Evolutionary conservation across 2,888 invertebrate genomes (phyloP), one percentile per base, ranked within the genome.

Genomic region (Strigamia maritima): DNA sequence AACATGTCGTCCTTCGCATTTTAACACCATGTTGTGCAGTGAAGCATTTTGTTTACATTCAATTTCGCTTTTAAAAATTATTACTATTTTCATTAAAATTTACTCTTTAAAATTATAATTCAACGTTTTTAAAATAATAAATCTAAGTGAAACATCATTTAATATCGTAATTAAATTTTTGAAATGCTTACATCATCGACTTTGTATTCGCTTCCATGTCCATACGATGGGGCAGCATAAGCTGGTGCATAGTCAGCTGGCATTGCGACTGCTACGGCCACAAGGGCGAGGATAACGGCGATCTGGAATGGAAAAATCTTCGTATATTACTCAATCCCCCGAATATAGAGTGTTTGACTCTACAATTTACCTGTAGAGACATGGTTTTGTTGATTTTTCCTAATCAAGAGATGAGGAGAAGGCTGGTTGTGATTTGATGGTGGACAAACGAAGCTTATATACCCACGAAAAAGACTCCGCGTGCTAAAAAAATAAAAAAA

Each of bases 271-370:
- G 22, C 77, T 12, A 54, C 77, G 54, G 49, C 77, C 54, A 77
- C 54, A n/a, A 77, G 77, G 54, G 77, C 77, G n/a, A 77, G 49
- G 54, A 44, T 12, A 76, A 35, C 76, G 28, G 24, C 76, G 76
- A 28, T 14, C 38, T 26, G n/a, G 31, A 35, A 35, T n/a, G 38
- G n/a, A 76, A 35, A 75, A 76, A 35, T 31, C 38, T 12, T 12
- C 24, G 49, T 44, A 14, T 14, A 44, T 16, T 12, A 44, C 12
- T 12, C 49, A 44, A 12, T 14, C 16, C 12, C 49, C 12, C 49
- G 12, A 44, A 44, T 14, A 44, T 12, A 16, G 49, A 44, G 16
- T 14, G 49, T 14, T 14, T 14, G 49, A 22, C 54, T 54, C 54
- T 22, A 22, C 22, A 19, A 22, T 16, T 54, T 54, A 54, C 54